Percentiles rank a stretch among this genome's conserved stretches.
These are phyloP conservation scores for Acanthurus leucopareius DNA, from an alignment of 2,797 vertebrate species.

Conservation along the genomic window DNA sequence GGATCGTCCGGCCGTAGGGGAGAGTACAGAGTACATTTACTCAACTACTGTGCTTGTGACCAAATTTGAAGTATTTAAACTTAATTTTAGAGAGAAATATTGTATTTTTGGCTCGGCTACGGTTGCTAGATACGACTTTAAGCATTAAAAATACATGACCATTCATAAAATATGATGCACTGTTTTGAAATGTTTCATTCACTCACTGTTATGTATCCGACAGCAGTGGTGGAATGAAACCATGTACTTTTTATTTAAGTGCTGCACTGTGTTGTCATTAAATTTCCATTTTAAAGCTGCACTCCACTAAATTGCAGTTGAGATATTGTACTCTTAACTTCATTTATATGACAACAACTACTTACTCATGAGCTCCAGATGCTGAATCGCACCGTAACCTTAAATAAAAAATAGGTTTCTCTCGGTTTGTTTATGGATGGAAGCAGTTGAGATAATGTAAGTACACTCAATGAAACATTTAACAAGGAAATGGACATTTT, in stretches of 20 bases:
- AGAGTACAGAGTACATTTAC: slow-evolving; percentile 29
- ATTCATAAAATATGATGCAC: neutral
- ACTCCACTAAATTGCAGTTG: neutral
- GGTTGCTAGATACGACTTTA: neutral
- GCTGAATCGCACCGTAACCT: neutral
- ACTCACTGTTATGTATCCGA: no score
- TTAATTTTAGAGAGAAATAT: no score
- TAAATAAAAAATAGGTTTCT: no score
- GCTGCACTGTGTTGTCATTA: neutral
- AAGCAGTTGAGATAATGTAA: no score
- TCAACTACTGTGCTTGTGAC: neutral
- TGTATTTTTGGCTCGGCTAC: neutral
- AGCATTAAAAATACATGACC: no score
- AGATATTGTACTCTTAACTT: neutral
- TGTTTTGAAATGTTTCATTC: neutral
- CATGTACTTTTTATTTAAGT: neutral
- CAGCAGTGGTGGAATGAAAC: neutral
- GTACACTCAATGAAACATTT: no score
- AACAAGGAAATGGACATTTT: no score
- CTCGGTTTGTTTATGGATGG: no score
- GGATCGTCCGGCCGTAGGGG: neutral
- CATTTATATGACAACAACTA: neutral
- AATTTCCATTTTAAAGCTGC: neutral
- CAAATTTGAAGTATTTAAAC: neutral
- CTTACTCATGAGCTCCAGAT: neutral